phyloP scores from a whole-genome alignment of 2,797 vertebrate species.

The Liparis tanakae region DNA sequence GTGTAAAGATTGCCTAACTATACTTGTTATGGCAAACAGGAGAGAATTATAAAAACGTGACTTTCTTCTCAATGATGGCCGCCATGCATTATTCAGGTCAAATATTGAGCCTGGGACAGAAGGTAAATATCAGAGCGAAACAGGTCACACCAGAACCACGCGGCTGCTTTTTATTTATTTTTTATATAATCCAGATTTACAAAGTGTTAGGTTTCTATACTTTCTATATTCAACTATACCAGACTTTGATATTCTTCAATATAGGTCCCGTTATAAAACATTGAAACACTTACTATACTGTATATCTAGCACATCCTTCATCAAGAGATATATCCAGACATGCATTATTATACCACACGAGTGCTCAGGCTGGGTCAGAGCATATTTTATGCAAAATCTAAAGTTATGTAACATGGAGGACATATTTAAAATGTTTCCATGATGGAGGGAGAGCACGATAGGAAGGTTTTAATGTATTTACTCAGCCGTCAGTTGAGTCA shows the following conservation, averaged over 20 bases:
- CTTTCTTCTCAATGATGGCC: slow-evolving; percentile 64
- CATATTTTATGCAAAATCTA: slow-evolving; percentile 64
- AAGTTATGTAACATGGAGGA: slow-evolving; percentile 20
- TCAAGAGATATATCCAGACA: slow-evolving; percentile 37
- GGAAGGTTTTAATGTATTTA: slow-evolving; percentile 41
- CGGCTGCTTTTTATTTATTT: background rate
- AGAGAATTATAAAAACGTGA: slow-evolving; percentile 40
- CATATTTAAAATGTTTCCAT: slow-evolving; percentile 16
- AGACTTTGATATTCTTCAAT: background rate
- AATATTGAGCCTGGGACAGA: slow-evolving; percentile 46
- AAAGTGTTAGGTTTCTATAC: background rate
- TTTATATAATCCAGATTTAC: slow-evolving; percentile 14
- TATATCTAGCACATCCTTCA: slow-evolving; percentile 11
- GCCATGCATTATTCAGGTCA: slow-evolving; percentile 73
- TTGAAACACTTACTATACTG: slow-evolving; percentile 15
- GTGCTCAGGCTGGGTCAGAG: slow-evolving; percentile 38
- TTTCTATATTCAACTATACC: background rate
- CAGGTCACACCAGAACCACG: slow-evolving; percentile 57
- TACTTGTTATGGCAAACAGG: slow-evolving; percentile 46
- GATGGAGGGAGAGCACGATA: slow-evolving; percentile 23
- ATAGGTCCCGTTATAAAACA: slow-evolving; percentile 9
- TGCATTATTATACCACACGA: slow-evolving; percentile 59
- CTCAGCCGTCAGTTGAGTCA: slow-evolving; percentile 29
- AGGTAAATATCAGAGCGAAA: slow-evolving; percentile 70
- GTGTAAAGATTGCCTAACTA: slow-evolving; percentile 17